Evolutionary conservation across 1,140 invertebrate species (phyloP).

Genomic region (Doryteuthis pealeii): DNA sequence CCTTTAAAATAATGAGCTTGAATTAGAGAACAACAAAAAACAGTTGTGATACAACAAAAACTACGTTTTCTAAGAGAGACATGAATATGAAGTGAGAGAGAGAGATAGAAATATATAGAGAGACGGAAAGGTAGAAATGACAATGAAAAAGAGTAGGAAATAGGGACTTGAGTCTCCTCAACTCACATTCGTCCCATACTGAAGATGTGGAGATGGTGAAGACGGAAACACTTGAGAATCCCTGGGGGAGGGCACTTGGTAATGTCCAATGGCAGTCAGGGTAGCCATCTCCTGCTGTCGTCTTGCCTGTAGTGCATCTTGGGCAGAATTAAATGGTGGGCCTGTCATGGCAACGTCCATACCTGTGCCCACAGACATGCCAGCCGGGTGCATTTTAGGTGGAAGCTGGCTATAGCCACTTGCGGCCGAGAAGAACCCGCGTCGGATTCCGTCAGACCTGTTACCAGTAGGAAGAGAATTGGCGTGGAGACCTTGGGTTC

Average conservation of each 20-base stretch:
- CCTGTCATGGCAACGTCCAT: neutral
- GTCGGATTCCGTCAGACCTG: constrained; percentile 19
- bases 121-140: no score
- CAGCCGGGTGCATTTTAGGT: neutral
- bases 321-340: neutral
- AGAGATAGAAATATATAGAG: no score
- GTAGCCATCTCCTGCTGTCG: constrained; percentile 26
- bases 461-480: neutral
- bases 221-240: constrained; percentile 25
- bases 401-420: constrained; percentile 38
- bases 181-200: neutral
- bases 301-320: neutral
- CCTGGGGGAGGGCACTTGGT: constrained; percentile 31
- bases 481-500: constrained; percentile 24
- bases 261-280: constrained; percentile 30
- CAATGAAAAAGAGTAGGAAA: no score
- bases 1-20: no score
- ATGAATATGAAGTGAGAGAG: no score
- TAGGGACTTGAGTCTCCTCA: neutral
- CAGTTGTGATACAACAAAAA: no score
- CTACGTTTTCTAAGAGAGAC: no score
- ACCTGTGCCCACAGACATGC: neutral
- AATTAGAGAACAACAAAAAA: no score
- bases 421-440: constrained; percentile 50
- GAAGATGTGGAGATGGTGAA: neutral